phyloP scores from a whole-genome alignment of 2,888 invertebrate species.

The Ethmia dodecea region DNA sequence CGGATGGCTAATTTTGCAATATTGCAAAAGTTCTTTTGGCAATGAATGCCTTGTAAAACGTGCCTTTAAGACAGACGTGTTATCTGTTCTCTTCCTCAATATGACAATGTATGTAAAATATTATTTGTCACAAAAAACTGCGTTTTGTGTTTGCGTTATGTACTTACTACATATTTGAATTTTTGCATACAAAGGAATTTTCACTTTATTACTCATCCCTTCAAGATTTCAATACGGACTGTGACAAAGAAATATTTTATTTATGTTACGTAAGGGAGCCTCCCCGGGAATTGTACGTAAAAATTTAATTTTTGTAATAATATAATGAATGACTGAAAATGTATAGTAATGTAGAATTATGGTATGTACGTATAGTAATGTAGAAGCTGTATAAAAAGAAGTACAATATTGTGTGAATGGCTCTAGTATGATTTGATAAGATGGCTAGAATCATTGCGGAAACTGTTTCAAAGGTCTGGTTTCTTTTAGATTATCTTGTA shows the following conservation, averaged over 20 bases:
- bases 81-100: slow-evolving; percentile 21
- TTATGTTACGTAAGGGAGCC: slow-evolving; percentile 20
- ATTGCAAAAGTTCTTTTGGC: slow-evolving; percentile 20
- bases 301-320: slow-evolving; percentile 16
- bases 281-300: too few relatives aligned
- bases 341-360: slow-evolving; percentile 53
- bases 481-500: too few relatives aligned
- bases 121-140: slow-evolving; percentile 36
- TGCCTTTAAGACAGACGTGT: slow-evolving; percentile 46
- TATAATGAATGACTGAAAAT: slow-evolving; percentile 52
- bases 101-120: slow-evolving; percentile 34
- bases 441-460: too few relatives aligned
- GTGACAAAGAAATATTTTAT: slow-evolving; percentile 42
- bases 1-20: neutral
- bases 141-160: neutral
- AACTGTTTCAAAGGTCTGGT: too few relatives aligned
- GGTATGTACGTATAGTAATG: slow-evolving; percentile 34
- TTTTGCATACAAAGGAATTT: slow-evolving; percentile 10
- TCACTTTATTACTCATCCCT: neutral
- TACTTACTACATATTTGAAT: neutral
- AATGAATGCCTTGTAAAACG: slow-evolving; percentile 46
- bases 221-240: too few relatives aligned
- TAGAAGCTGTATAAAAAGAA: slow-evolving; percentile 54
- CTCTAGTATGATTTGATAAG: slow-evolving; percentile 25
- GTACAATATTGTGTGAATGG: slow-evolving; percentile 55